These are phyloP conservation scores for Epizoanthus illoricatus DNA, from an alignment of 92 coral and sea anemone genomes.

Conservation along the genomic window DNA sequence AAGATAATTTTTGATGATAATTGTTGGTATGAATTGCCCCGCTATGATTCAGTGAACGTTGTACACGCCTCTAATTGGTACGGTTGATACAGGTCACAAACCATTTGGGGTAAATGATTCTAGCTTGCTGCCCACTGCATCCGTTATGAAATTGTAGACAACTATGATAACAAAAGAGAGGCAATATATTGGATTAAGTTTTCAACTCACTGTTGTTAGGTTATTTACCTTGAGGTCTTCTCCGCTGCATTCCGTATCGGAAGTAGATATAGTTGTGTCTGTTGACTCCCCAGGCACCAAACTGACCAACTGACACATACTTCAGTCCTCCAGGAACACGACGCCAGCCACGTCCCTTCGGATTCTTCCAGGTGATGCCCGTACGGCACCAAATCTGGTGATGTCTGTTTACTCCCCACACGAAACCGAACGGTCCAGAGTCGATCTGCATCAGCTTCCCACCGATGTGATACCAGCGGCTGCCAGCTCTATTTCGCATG, in stretches of 20 bases:
- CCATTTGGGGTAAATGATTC: too few species aligned
- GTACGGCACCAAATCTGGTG: conserved; percentile 44
- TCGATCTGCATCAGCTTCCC: conserved; percentile 47
- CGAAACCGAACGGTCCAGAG: conserved; percentile 53
- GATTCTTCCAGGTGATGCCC: conserved; percentile 40
- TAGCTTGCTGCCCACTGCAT: too few species aligned
- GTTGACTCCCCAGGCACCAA: conserved; percentile 40
- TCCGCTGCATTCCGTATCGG: conserved; percentile 23
- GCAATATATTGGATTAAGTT: too few species aligned
- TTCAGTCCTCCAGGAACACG: conserved; percentile 33
- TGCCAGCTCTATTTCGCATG: conserved; percentile 23
- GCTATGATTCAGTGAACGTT: too few species aligned
- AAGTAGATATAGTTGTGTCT: conserved; percentile 20
- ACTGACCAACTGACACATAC: neutral
- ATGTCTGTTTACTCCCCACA: conserved; percentile 39
- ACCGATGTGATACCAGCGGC: conserved; percentile 28
- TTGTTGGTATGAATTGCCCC: too few species aligned
- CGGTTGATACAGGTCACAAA: too few species aligned
- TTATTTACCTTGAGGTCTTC: conserved; percentile 22
- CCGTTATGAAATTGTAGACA: too few species aligned
- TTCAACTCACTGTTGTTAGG: too few species aligned
- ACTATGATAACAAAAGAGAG: too few species aligned
- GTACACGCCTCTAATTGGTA: too few species aligned
- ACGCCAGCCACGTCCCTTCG: conserved; percentile 30
- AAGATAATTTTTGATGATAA: too few species aligned